These are phyloP conservation scores for Medauroidea extradentata DNA, from an alignment of 1,140 invertebrate genomes.

Conservation along the genomic window DNA sequence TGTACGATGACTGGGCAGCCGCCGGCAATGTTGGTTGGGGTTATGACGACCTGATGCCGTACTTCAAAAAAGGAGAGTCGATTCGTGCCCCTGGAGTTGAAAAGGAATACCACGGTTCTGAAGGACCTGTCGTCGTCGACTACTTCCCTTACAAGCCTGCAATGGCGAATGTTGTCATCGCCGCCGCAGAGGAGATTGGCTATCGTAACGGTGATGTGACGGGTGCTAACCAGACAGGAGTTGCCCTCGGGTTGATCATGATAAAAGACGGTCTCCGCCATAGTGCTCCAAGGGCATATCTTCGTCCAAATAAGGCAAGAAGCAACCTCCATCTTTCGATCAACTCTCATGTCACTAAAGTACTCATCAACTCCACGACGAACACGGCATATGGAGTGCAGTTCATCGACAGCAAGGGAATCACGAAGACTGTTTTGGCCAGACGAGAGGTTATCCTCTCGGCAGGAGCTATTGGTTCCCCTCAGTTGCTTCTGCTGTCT, in stretches of 20 bases:
- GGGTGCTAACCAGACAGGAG: slow-evolving; percentile 50
- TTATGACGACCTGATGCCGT: slow-evolving; percentile 45
- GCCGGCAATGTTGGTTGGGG: slow-evolving; percentile 43
- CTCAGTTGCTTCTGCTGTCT: slow-evolving; percentile 7
- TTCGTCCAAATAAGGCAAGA: slow-evolving; percentile 68
- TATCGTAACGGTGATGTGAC: slow-evolving; percentile 63
- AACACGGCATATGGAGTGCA: slow-evolving; percentile 55
- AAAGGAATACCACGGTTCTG: slow-evolving; percentile 27
- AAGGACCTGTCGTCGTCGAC: slow-evolving; percentile 26
- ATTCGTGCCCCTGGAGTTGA: slow-evolving; percentile 28
- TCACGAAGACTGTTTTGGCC: background rate
- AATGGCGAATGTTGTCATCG: slow-evolving; percentile 49
- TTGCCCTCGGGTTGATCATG: slow-evolving; percentile 9
- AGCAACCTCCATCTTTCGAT: slow-evolving; percentile 77
- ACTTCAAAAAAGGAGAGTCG: slow-evolving; percentile 45
- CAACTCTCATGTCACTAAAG: slow-evolving; percentile 72
- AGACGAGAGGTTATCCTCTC: slow-evolving; percentile 7
- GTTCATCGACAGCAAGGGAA: slow-evolving; percentile 44
- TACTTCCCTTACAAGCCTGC: slow-evolving; percentile 19
- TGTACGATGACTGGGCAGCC: slow-evolving; percentile 54
- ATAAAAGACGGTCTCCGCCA: background rate
- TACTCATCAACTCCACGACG: slow-evolving; percentile 31
- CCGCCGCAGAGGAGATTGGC: slow-evolving; percentile 65
- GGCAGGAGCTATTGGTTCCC: slow-evolving; percentile 3
- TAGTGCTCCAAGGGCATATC: slow-evolving; percentile 84